Base-by-base conservation (phyloP, 2,113 vertebrate species). In the Ceyx melanurus region DNA sequence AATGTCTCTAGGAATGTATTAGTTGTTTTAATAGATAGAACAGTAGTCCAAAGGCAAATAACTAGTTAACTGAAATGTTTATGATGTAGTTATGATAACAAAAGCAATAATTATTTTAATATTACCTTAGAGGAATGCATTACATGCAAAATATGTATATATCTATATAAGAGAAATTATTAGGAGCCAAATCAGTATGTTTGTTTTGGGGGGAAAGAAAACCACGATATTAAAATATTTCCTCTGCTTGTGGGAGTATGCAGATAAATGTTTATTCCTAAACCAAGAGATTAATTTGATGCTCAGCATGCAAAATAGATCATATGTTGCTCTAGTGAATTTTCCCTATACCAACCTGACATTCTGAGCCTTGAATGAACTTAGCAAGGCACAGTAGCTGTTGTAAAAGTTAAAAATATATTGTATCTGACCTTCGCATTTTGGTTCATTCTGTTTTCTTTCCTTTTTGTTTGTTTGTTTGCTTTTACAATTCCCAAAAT, bases 221-320 rank as follows among this genome's bases (percentile, higher is more conserved):
- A 64, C 6, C 2, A 26, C 10, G 29, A 13, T 85, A 16, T 61
- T 70, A 70, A 91, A 88, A 51, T 90, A 81, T 26, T 86, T 65
- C 77, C 10, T 10, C 15, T 62, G 10, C 48, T 92, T 82, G 37
- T n/a, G 48, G 16, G 33, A 77, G 77, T 84, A 82, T 5, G 3
- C 42, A 84, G 48, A 78, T 77, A 61, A 46, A 50, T 77, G 14
- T 88, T 82, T 91, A 81, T 92, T 95, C 67, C 73, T 64, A 95
- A 88, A 70, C 42, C 29, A 93, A 82, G 37, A 7, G 33, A 50
- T 15, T 85, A 86, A 78, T 91, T 92, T 96, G 11, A 9, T 94
- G 62, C 89, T 94, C 64, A 60, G 11, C 62, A 22, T 76, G 15
- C 46, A 90, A 46, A 96, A 86, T 94, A 64, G 48, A 86, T 83